These are phyloP conservation scores for Vimba vimba DNA, from an alignment of 2,113 vertebrate genomes.

Conservation along the genomic window DNA sequence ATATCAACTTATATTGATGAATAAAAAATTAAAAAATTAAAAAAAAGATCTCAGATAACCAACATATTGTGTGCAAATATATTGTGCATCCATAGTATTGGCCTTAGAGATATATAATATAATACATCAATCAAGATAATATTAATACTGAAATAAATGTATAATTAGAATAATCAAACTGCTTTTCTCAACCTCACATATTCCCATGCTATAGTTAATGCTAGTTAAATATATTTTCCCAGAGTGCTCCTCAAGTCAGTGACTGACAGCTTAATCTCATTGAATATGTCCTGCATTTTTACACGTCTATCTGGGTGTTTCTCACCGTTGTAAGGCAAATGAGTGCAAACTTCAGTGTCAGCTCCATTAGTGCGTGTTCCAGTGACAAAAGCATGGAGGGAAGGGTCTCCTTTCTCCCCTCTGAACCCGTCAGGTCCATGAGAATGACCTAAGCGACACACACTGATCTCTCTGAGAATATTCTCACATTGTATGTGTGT, in stretches of 20 bases:
- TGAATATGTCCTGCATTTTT: slow-evolving; percentile 13
- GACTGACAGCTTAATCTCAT: slow-evolving; percentile 28
- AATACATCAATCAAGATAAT: neutral
- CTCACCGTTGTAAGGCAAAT: neutral
- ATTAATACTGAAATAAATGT: neutral
- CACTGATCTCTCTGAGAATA: slow-evolving; percentile 64
- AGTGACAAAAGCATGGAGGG: slow-evolving; percentile 5
- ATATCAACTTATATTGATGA: neutral
- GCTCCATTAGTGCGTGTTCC: slow-evolving; percentile 20
- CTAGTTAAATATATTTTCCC: neutral
- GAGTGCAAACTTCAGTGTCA: slow-evolving; percentile 18
- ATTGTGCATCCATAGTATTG: too few species aligned
- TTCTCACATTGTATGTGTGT: slow-evolving; percentile 42
- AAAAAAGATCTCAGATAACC: neutral
- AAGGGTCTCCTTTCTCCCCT: neutral
- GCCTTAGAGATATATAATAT: neutral
- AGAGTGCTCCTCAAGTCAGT: neutral
- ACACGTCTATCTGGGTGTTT: neutral
- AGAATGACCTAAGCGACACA: slow-evolving; percentile 61
- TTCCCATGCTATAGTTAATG: neutral
- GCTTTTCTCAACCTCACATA: neutral
- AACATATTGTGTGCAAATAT: neutral
- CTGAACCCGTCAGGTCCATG: slow-evolving; percentile 49
- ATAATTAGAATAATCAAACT: neutral
- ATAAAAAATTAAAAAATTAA: neutral